Conservation (phyloP, 2,797 vertebrate genomes). For the Fratercula arctica region DNA sequence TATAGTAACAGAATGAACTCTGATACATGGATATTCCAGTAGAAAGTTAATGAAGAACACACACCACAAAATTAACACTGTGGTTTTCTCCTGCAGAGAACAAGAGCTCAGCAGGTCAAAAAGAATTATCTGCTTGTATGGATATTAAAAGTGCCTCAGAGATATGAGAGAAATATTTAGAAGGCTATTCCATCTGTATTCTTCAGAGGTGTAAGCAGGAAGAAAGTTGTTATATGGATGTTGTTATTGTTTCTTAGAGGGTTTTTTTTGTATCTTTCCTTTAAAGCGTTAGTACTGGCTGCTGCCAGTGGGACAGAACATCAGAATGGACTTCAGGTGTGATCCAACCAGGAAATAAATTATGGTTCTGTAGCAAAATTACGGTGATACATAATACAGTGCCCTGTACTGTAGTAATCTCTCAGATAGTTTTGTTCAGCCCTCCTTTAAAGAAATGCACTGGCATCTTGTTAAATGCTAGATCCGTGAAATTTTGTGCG, state of each 20-base stretch:
- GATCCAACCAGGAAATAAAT: neutral
- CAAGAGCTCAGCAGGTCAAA: neutral
- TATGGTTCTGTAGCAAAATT: neutral
- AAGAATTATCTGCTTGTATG: neutral
- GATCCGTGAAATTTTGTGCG: neutral
- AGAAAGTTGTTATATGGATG: neutral
- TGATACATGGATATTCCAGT: neutral
- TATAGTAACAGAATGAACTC: neutral
- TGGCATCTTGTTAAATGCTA: neutral
- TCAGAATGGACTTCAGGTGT: neutral
- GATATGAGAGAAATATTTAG: neutral
- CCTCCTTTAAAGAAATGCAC: neutral
- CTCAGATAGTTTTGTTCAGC: neutral
- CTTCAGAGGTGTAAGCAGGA: neutral
- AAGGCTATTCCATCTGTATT: neutral
- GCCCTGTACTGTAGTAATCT: neutral
- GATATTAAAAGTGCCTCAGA: neutral
- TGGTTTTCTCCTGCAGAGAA: neutral
- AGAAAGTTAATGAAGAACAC: neutral
- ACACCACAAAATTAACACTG: neutral
- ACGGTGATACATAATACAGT: neutral
- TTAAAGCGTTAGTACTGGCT: neutral
- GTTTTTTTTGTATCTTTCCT: neutral
- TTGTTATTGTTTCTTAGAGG: neutral
- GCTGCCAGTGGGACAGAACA: neutral